Evolutionary conservation across 2,888 invertebrate genomes (phyloP).

Genomic region (Drosophila ustulata): DNA sequence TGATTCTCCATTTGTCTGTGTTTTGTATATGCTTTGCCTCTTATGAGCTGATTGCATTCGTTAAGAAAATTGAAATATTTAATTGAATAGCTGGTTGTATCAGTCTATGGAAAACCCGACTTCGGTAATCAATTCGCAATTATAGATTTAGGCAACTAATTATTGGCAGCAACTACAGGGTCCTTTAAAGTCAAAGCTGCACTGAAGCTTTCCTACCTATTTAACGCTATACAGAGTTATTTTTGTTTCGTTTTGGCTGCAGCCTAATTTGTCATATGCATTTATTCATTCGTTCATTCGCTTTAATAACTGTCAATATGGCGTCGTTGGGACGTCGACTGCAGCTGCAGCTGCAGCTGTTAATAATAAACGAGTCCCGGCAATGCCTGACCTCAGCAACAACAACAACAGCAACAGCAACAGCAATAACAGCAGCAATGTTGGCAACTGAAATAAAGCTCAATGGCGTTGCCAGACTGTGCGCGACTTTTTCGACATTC

Average conservation of each 20-base stretch:
- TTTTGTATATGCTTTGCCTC: too few species aligned
- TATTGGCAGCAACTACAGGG: neutral
- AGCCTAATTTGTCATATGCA: slow-evolving; percentile 37
- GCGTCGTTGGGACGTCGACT: slow-evolving; percentile 18
- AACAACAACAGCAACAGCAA: slow-evolving; percentile 37
- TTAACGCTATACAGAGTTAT: neutral
- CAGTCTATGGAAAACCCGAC: too few species aligned
- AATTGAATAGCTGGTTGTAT: too few species aligned
- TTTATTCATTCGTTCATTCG: slow-evolving; percentile 39
- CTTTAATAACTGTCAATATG: slow-evolving; percentile 57
- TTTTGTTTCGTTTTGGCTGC: neutral
- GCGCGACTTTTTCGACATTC: slow-evolving; percentile 11
- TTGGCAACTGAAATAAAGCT: slow-evolving; percentile 17
- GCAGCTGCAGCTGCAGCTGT: slow-evolving; percentile 30
- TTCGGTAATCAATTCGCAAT: too few species aligned
- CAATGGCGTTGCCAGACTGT: slow-evolving; percentile 19
- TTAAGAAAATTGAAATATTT: too few species aligned
- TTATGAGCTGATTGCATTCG: too few species aligned
- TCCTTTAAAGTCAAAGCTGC: neutral
- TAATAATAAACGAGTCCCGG: slow-evolving; percentile 65
- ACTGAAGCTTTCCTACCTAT: neutral
- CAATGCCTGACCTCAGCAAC: slow-evolving; percentile 56
- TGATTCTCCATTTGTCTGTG: too few species aligned
- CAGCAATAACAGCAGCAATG: slow-evolving; percentile 1
- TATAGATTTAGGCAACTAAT: too few species aligned